These are phyloP conservation scores for fruit fly (Drosophila melanogaster) DNA, from an alignment of 1,140 invertebrate species.

Conservation along the genomic window DNA sequence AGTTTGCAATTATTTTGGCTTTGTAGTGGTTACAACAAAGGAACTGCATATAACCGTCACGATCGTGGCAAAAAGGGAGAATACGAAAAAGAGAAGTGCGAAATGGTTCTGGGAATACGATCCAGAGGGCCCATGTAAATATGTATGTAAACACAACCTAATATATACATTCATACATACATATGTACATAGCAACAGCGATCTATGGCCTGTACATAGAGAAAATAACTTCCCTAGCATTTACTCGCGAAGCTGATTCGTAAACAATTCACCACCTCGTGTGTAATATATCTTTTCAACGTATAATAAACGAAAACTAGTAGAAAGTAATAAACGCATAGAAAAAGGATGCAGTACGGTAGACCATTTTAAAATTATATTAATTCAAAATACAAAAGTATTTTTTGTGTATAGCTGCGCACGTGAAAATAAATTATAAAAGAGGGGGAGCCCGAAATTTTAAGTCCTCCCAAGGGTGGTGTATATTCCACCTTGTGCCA, in stretches of 20 bases:
- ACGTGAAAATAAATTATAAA: conserved; percentile 9
- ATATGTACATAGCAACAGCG: neutral
- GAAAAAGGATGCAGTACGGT: neutral
- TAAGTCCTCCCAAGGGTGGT: conserved; percentile 11
- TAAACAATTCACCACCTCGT: conserved; percentile 32
- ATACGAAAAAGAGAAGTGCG: conserved; percentile 18
- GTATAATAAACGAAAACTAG: neutral
- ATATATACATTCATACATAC: too few species aligned
- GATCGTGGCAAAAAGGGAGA: conserved; percentile 33
- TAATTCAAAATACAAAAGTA: neutral
- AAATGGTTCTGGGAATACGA: conserved; percentile 47
- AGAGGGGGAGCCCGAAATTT: neutral
- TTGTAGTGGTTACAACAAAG: conserved; percentile 51
- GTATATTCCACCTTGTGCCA: conserved; percentile 11
- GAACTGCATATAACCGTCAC: conserved; percentile 43
- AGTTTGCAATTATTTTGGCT: conserved; percentile 44
- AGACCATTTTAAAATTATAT: too few species aligned
- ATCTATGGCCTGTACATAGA: conserved; percentile 3
- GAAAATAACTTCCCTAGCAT: conserved; percentile 19
- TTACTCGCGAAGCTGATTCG: conserved; percentile 33
- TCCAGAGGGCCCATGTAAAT: conserved; percentile 23
- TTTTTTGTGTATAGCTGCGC: neutral
- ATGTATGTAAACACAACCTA: neutral
- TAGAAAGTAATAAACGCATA: neutral
- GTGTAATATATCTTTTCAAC: conserved; percentile 17